Conservation (phyloP, 2,888 invertebrate genomes). For the Noctua janthina region DNA sequence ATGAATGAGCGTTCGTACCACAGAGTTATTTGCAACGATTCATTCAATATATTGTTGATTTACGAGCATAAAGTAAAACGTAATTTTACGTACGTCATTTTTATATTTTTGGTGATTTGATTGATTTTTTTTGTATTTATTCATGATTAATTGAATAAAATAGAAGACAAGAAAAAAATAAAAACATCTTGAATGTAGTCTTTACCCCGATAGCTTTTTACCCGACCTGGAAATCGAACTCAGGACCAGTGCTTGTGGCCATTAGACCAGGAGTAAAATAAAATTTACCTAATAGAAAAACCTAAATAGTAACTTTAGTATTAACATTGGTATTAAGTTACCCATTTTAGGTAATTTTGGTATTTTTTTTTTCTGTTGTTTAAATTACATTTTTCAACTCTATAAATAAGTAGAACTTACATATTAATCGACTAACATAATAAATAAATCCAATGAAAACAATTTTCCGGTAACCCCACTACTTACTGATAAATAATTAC, state of each 20-base stretch:
- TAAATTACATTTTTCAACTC: neutral
- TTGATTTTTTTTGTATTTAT: neutral
- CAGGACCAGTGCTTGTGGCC: too few species aligned
- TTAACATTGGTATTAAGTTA: neutral
- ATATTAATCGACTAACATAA: neutral
- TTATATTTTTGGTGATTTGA: neutral
- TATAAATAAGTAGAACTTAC: neutral
- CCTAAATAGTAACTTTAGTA: neutral
- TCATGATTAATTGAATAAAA: neutral
- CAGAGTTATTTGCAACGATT: conserved; percentile 10
- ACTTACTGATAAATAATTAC: conserved; percentile 32
- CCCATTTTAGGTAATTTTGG: neutral
- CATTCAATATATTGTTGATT: conserved; percentile 15
- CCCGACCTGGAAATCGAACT: neutral
- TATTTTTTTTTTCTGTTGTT: neutral
- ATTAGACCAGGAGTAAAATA: neutral
- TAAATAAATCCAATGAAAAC: conserved; percentile 8
- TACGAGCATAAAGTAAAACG: neutral
- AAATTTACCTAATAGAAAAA: neutral
- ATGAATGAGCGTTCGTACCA: conserved; percentile 9
- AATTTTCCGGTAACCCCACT: conserved; percentile 14
- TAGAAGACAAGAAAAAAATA: neutral
- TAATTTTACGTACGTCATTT: neutral
- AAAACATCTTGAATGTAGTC: neutral
- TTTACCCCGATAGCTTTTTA: neutral